Base-by-base conservation (phyloP, 2,888 invertebrate species). In the Creontiades dilutus region DNA sequence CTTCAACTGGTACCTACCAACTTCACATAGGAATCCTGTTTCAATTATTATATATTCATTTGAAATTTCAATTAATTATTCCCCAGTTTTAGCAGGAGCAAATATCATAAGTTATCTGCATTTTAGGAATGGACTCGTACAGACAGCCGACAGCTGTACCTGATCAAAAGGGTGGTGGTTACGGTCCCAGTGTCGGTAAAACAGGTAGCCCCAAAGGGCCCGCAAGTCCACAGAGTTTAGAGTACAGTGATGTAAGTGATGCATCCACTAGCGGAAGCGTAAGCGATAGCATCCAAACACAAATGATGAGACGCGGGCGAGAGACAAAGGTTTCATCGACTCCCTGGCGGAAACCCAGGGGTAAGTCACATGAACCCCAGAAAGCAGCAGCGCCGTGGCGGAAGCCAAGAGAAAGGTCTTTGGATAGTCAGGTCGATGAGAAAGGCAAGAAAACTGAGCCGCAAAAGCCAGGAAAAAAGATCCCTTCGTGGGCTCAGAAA, bases 71-170 rank as follows among this genome's bases (percentile, higher is more conserved):
- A 37, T 7, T 37, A 37, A 37, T 37, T 37, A 7, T 37, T 37
- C 37, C 37, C 37, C 7, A 2, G 7, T 7, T n/a, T 7, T 37
- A 37, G 37, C 3, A 37, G 7, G 37, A 37, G 37, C 37, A 37
- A 68, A 23, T 27, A 68, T 68, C 68, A 68, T 68, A 23, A 23
- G 23, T 68, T 68, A 23, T 37, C 3, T 23, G 57, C 68, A 68
- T 91, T 90, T 19, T 90, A 91, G 91, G 91, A 86, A 75, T 89
- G 86, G 57, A 75, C 27, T 28, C 82, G 37, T 76, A 82, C 76
- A 93, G 93, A 92, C 94, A 94, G 92, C 94, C 94, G 91, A 93
- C 93, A 28, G 91, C 93, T 89, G 93, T 94, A 61, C 93, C 93
- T 55, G 94, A 94, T 90, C 93, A 93, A 88, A 93, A 93, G 92